Conservation (phyloP, 23 tunicate genomes). For the Clavelina lepadiformis region DNA sequence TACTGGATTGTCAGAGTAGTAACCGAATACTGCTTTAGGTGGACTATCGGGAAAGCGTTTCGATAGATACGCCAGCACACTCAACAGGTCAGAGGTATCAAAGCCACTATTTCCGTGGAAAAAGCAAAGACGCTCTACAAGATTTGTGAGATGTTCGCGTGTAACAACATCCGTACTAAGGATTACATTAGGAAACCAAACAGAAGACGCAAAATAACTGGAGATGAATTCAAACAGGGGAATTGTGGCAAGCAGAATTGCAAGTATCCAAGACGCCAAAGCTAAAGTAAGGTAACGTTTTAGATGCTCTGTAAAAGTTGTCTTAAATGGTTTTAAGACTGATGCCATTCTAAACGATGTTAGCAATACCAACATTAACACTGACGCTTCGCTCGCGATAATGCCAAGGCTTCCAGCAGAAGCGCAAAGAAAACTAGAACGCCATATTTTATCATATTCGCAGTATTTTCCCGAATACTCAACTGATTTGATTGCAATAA, state of each 20-base stretch:
- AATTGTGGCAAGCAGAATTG: constrained; percentile 7
- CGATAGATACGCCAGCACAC: background rate
- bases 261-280: constrained; percentile 6
- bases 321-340: background rate
- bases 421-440: constrained; percentile 19
- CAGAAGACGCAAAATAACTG: constrained; percentile 6
- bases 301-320: background rate
- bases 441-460: constrained; percentile 34
- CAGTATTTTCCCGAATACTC: constrained; percentile 33
- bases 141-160: background rate
- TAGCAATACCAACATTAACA: constrained; percentile 31
- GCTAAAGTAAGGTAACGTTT: background rate
- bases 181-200: constrained; percentile 13
- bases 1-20: constrained; percentile 38
- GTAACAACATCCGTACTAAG: background rate
- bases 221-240: constrained; percentile 4
- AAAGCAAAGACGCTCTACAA: constrained; percentile 1
- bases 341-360: constrained; percentile 24
- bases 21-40: constrained; percentile 24
- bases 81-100: background rate
- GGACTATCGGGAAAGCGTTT: background rate
- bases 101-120: background rate
- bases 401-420: constrained; percentile 19
- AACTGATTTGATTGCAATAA: constrained; percentile 5
- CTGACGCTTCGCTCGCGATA: constrained; percentile 30